Conservation (phyloP, 2,113 vertebrate species). For the Zeus faber region DNA sequence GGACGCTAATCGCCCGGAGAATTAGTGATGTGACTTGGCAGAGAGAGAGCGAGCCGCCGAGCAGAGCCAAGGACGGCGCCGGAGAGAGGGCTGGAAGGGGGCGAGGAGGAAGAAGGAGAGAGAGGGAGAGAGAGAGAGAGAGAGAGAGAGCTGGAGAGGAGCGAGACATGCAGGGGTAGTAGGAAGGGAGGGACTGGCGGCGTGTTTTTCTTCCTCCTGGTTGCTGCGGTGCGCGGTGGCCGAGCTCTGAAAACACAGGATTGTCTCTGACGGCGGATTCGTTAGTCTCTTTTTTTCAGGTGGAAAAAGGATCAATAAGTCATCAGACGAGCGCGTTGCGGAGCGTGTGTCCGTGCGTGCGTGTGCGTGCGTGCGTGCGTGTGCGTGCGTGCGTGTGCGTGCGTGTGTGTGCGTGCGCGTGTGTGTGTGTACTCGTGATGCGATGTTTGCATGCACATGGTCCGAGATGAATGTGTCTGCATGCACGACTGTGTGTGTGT, state of each 20-base stretch:
- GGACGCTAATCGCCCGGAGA: slow-evolving; percentile 67
- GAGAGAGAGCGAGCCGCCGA: slow-evolving; percentile 56
- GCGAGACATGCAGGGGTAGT: slow-evolving; percentile 38
- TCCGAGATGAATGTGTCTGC: slow-evolving; percentile 50
- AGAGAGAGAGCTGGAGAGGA: not conserved
- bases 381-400: not conserved
- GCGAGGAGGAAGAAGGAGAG: slow-evolving; percentile 39
- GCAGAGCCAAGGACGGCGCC: slow-evolving; percentile 65
- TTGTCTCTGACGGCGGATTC: slow-evolving; percentile 62
- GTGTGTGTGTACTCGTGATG: slow-evolving; percentile 7
- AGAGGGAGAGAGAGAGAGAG: slow-evolving; percentile 52
- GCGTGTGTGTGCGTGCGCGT: slow-evolving; percentile 11
- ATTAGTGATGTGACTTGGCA: slow-evolving; percentile 71
- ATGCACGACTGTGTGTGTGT: slow-evolving; percentile 26
- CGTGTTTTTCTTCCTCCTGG: slow-evolving; percentile 28
- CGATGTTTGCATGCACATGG: slow-evolving; percentile 29
- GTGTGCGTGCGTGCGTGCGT: not conserved
- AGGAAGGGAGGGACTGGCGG: slow-evolving; percentile 54
- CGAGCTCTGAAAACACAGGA: slow-evolving; percentile 43
- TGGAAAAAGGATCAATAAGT: slow-evolving; percentile 60
- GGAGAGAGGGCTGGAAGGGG: slow-evolving; percentile 57
- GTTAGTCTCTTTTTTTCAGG: slow-evolving; percentile 40
- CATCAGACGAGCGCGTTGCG: slow-evolving; percentile 35
- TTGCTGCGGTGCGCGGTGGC: slow-evolving; percentile 23
- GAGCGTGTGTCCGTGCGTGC: not conserved